Conservation (phyloP, 2,797 vertebrate species). For the Parambassis ranga region DNA sequence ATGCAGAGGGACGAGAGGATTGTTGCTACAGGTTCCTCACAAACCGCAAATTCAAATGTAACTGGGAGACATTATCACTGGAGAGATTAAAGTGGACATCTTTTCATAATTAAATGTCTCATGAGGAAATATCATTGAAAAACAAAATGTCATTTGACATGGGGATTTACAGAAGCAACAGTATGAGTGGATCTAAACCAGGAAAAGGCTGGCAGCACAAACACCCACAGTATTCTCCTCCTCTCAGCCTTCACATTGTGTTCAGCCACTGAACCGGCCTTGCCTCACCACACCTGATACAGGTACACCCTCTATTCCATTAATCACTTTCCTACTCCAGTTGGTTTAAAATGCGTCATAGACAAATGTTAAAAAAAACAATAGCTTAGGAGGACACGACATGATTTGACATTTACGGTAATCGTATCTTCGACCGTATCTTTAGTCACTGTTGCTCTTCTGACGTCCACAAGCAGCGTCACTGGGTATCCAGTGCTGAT, state of each 20-base stretch:
- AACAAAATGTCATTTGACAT: constrained; percentile 41
- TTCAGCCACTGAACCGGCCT: constrained; percentile 1
- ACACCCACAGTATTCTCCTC: constrained; percentile 10
- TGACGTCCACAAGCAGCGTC: too few species aligned
- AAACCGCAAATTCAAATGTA: constrained; percentile 33
- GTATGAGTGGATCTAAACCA: constrained; percentile 31
- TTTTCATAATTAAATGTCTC: constrained; percentile 37
- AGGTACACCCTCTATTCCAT: neutral
- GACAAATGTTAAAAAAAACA: constrained; percentile 22
- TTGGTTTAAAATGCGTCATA: neutral
- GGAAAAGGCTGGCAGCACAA: constrained; percentile 34
- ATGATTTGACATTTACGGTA: neutral
- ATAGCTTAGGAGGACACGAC: neutral
- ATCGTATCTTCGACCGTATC: too few species aligned
- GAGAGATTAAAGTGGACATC: constrained; percentile 33
- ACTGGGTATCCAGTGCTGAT: too few species aligned
- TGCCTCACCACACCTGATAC: constrained; percentile 15
- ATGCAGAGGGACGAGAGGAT: neutral
- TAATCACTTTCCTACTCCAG: constrained; percentile 11
- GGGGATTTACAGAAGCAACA: constrained; percentile 41
- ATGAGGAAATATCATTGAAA: constrained; percentile 61
- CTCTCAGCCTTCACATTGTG: constrained; percentile 12
- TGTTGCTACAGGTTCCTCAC: constrained; percentile 7
- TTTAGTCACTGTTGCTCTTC: too few species aligned
- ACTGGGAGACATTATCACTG: constrained; percentile 17